These are phyloP conservation scores for Galagoides demidoff DNA, from an alignment of 2,797 vertebrate species.

Conservation along the genomic window DNA sequence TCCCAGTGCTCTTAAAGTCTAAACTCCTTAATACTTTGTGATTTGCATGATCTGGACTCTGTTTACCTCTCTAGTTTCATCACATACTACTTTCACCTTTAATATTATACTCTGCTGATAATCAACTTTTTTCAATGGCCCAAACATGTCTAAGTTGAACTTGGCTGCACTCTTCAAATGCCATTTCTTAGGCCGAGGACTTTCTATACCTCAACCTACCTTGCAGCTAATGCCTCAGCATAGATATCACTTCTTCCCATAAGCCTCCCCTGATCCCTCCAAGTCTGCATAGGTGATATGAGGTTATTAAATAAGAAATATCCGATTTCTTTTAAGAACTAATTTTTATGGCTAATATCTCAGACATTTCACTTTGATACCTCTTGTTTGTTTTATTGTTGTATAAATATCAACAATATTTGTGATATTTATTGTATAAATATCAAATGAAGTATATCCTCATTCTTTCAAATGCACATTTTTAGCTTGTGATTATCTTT, in stretches of 20 bases:
- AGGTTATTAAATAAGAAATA: too few species aligned
- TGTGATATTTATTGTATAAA: too few species aligned
- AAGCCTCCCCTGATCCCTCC: background rate
- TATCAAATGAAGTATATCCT: too few species aligned
- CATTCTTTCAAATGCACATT: too few species aligned
- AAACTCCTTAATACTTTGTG: background rate
- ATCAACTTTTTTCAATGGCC: background rate
- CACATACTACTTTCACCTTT: background rate
- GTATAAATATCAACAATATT: too few species aligned
- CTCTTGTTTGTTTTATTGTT: too few species aligned
- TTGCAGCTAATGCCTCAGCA: background rate
- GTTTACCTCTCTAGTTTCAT: background rate
- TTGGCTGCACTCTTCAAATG: background rate
- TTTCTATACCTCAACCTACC: background rate
- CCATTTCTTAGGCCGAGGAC: background rate
- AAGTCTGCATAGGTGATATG: background rate
- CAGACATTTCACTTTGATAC: too few species aligned
- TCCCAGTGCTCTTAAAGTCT: background rate
- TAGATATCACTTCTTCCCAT: background rate
- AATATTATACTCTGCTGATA: background rate
- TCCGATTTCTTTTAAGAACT: too few species aligned
- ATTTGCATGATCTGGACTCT: background rate
- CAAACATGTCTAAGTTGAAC: background rate
- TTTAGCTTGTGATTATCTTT: too few species aligned
- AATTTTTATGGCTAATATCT: too few species aligned